phyloP scores from a whole-genome alignment of 1,140 invertebrate genomes.

The Drosophila sproati region DNA sequence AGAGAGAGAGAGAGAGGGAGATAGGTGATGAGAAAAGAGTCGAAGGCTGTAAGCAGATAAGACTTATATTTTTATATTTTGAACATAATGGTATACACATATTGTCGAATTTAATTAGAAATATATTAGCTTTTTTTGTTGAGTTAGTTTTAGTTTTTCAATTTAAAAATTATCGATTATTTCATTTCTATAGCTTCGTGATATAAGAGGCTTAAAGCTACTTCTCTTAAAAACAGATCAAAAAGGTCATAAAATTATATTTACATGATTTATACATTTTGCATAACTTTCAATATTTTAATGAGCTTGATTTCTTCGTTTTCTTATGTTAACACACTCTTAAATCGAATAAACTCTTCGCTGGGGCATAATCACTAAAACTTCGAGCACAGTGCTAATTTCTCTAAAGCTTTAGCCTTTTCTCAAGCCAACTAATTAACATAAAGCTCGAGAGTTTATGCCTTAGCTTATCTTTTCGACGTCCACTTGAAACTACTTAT shows the following conservation, averaged over 20 bases:
- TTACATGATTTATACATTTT: too few relatives aligned
- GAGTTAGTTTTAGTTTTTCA: background rate
- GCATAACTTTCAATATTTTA: too few relatives aligned
- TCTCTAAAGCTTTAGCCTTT: background rate
- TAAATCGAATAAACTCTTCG: background rate
- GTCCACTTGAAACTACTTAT: conserved; percentile 21
- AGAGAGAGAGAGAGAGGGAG: background rate
- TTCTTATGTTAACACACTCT: background rate
- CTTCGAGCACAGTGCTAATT: background rate
- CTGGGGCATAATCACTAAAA: background rate
- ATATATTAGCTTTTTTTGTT: background rate
- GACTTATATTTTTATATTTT: background rate
- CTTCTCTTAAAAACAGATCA: too few relatives aligned
- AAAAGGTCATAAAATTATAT: too few relatives aligned
- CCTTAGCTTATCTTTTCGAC: conserved; percentile 16
- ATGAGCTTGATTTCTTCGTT: too few relatives aligned
- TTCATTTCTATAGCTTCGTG: too few relatives aligned
- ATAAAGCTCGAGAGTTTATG: conserved; percentile 29
- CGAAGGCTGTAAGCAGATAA: conserved; percentile 28
- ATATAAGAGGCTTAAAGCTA: too few relatives aligned
- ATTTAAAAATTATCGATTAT: too few relatives aligned
- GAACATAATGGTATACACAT: too few relatives aligned
- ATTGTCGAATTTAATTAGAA: background rate
- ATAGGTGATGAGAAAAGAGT: conserved; percentile 7
- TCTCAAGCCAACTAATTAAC: conserved; percentile 15